A percentile compares a stretch with the other conserved stretches of the same genome.
Conservation (phyloP, 2,797 vertebrate genomes). For the Lerista edwardsae region DNA sequence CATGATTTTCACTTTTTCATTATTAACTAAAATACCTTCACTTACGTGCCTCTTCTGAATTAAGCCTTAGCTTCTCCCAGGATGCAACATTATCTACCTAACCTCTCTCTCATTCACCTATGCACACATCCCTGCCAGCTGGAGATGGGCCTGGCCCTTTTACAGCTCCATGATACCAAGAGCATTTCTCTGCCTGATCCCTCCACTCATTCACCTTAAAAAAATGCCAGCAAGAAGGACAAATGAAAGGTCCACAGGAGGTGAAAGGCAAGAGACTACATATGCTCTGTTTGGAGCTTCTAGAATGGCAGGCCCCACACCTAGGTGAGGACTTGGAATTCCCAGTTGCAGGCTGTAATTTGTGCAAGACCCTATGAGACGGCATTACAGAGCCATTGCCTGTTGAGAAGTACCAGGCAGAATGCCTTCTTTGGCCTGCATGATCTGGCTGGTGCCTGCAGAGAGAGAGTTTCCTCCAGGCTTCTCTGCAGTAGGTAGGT, state of each 20-base stretch:
- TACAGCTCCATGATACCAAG: not conserved
- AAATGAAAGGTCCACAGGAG: not conserved
- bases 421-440: not conserved
- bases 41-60: not conserved
- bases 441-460: not conserved
- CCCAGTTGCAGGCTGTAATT: not conserved
- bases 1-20: not conserved
- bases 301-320: not conserved
- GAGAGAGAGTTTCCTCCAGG: not conserved
- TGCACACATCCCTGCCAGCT: not conserved
- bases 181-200: not conserved
- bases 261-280: not conserved
- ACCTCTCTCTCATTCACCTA: no score
- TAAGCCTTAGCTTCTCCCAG: not conserved
- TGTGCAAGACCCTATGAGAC: not conserved
- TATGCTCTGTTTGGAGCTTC: not conserved
- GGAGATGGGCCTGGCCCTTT: not conserved
- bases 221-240: not conserved
- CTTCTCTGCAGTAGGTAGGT: not conserved
- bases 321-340: not conserved
- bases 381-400: not conserved
- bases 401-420: not conserved
- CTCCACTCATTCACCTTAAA: not conserved
- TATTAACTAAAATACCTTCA: not conserved
- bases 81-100: not conserved